These are phyloP conservation scores for Penelope pileata DNA, from an alignment of 2,113 vertebrate genomes.

Conservation along the genomic window DNA sequence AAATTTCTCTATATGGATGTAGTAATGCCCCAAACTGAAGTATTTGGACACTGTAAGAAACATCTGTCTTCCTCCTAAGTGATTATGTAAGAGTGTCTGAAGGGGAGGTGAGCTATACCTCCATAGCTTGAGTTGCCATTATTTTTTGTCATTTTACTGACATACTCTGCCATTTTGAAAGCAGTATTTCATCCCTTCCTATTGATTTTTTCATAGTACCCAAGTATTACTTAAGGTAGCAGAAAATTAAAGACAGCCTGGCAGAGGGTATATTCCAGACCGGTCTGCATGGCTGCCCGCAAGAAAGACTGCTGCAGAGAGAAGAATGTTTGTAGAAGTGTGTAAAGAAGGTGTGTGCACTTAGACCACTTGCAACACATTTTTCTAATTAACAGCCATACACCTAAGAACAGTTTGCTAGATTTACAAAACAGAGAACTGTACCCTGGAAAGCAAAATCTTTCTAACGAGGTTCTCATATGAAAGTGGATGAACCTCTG, in stretches of 20 bases:
- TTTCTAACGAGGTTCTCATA: neutral
- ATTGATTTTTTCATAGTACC: neutral
- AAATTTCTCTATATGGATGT: neutral
- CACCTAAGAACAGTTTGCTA: neutral
- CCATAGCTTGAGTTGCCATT: neutral
- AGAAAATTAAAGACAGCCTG: neutral
- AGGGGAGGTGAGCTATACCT: neutral
- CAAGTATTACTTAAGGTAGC: neutral
- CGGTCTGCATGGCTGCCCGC: neutral
- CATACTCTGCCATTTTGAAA: neutral
- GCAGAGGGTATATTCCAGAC: neutral
- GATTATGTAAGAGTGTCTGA: neutral
- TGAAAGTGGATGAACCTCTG: neutral
- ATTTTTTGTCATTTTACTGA: neutral
- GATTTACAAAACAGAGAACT: neutral
- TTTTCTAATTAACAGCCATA: neutral
- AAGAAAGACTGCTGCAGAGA: neutral
- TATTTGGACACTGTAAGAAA: neutral
- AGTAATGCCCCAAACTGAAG: neutral
- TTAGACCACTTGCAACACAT: neutral
- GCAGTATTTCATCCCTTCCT: neutral
- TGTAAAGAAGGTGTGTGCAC: neutral
- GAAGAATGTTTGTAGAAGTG: neutral
- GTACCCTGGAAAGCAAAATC: neutral
- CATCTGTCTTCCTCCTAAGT: neutral